Evolutionary conservation across 2,797 vertebrate species (phyloP), one percentile per base, ranked within the genome.

Genomic region (Gymnothorax reevesii): DNA sequence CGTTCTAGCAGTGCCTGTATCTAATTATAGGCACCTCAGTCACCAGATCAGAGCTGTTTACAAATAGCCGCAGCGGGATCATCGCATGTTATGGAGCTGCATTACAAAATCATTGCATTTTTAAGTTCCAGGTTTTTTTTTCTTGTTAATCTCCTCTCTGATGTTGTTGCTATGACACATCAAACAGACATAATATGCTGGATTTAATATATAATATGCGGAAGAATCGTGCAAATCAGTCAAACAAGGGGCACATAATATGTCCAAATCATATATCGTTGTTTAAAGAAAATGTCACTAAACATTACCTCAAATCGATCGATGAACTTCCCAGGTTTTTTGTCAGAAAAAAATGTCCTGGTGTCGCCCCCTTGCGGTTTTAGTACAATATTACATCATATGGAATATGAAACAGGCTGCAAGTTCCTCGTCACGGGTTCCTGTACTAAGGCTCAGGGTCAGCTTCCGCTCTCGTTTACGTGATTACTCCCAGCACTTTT

Each of bases 1-100:
- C 85, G 85, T 89, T 91, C 88, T 86, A 79, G 85, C 89, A 89
- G 87, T 73, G 33, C 59, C 88, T 20, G 82, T 52, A 82, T 87
- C 90, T 91, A 90, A 88, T 91, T 90, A 88, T 91, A 91, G 91
- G 27, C 52, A 57, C 42, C 75, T 33, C 80, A 88, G 89, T 88
- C 87, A 88, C 59, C 90, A 87, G 90, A 88, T 89, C 89, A 88
- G 89, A 77, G 87, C 79, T 89, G 88, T 91, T 90, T 91, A 88
- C 91, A 82, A 87, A 75, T 9, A 27, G 79, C 82, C 82, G 84
- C 80, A 85, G 87, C 82, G 59, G 85, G 85, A 88, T 73, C 73
- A 84, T 88, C 87, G 89, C 88, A 86, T 91, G 85, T 88, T 84
- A 54, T 88, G 77, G 4, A 27, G 60, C 84, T 87, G 60, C 59